Evolutionary conservation across 1,140 invertebrate genomes (phyloP).

Genomic region (Meloidogyne floridensis): DNA sequence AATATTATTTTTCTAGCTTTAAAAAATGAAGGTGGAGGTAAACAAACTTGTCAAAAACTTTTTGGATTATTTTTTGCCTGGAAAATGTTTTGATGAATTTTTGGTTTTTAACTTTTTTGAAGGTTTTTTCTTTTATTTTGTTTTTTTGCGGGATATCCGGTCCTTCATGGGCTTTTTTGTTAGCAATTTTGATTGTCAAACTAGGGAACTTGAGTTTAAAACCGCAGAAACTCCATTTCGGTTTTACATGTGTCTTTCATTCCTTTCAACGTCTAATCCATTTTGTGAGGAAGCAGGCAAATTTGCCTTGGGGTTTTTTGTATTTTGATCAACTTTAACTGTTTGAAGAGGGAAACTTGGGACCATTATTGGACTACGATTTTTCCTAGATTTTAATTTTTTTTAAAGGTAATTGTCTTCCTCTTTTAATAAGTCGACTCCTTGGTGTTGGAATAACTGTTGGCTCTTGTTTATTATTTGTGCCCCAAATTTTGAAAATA

Average conservation of each 20-base stretch:
- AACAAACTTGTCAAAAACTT: neutral
- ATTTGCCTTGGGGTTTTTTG: too few species aligned
- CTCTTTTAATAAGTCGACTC: slow-evolving; percentile 56
- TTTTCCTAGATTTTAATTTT: slow-evolving; percentile 8
- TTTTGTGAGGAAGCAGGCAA: too few species aligned
- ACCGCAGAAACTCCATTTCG: too few species aligned
- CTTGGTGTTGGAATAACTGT: slow-evolving; percentile 62
- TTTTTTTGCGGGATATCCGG: neutral
- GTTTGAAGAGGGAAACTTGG: too few species aligned
- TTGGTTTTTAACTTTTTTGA: slow-evolving; percentile 58
- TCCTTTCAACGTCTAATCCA: too few species aligned
- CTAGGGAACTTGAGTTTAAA: too few species aligned
- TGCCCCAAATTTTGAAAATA: slow-evolving; percentile 65
- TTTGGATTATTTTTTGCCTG: slow-evolving; percentile 52
- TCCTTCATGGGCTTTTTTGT: slow-evolving; percentile 9
- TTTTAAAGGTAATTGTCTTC: slow-evolving; percentile 58
- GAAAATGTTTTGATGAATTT: slow-evolving; percentile 62
- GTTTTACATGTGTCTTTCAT: too few species aligned
- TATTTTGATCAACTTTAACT: too few species aligned
- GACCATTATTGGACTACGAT: too few species aligned
- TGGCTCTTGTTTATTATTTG: slow-evolving; percentile 58
- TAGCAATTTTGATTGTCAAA: neutral
- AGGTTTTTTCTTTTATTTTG: slow-evolving; percentile 48
- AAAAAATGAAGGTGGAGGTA: neutral
- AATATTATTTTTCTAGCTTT: neutral